phyloP scores from a whole-genome alignment of 2,888 invertebrate genomes.

The Cancer borealis region DNA sequence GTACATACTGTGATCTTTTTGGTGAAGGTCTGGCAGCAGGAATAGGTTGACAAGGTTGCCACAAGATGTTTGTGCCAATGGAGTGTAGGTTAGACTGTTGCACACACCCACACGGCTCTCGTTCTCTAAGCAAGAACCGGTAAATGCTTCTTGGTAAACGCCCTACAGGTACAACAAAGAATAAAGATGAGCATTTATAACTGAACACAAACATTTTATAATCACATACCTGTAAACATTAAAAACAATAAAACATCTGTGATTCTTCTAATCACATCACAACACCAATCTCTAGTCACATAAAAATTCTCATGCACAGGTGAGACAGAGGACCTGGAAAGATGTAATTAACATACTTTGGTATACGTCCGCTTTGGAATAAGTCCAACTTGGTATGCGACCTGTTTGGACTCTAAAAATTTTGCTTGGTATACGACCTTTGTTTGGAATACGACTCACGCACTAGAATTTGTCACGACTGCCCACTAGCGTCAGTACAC shows the following conservation, averaged over 20 bases:
- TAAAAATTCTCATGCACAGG: too few species aligned
- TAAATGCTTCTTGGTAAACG: conserved; percentile 83
- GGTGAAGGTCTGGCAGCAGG: conserved; percentile 83
- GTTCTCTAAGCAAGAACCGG: conserved; percentile 85
- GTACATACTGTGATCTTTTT: conserved; percentile 60
- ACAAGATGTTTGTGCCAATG: conserved; percentile 82
- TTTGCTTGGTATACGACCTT: too few species aligned
- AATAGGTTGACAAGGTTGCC: conserved; percentile 86
- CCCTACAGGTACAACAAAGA: conserved; percentile 79
- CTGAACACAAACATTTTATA: not conserved
- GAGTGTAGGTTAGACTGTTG: conserved; percentile 81
- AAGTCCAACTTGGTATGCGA: too few species aligned
- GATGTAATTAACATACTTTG: too few species aligned
- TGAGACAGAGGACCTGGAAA: too few species aligned
- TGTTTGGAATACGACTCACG: too few species aligned
- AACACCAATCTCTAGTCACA: too few species aligned
- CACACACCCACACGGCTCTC: conserved; percentile 86
- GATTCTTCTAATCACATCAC: too few species aligned
- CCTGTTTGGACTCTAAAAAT: too few species aligned
- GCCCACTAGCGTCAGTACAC: too few species aligned
- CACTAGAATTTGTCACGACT: too few species aligned
- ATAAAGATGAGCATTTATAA: conserved; percentile 37
- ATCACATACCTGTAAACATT: not conserved
- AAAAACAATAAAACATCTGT: not conserved
- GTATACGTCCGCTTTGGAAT: too few species aligned